These are phyloP conservation scores for Vulpes ferrilata DNA, from an alignment of 2,113 vertebrate species.

Conservation along the genomic window DNA sequence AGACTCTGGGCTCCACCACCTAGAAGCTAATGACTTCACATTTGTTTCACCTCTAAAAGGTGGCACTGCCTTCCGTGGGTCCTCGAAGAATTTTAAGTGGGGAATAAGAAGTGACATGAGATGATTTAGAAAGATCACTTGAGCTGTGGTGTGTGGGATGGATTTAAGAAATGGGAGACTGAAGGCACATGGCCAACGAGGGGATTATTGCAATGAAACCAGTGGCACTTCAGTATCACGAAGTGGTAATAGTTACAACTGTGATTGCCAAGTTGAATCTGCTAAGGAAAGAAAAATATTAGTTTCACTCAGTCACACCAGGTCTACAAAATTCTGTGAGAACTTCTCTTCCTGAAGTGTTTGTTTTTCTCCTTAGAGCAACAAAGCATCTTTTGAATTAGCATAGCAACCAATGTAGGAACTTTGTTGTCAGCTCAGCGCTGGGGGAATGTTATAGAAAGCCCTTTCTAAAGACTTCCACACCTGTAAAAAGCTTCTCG, in stretches of 20 bases:
- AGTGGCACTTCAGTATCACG: not conserved
- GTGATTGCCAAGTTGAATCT: not conserved
- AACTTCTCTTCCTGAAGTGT: constrained; percentile 52
- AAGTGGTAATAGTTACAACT: not conserved
- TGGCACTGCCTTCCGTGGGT: not conserved
- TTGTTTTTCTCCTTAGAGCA: constrained; percentile 74
- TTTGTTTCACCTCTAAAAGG: not conserved
- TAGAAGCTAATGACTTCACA: not conserved
- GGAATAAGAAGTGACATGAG: not conserved
- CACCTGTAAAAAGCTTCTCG: constrained; percentile 73
- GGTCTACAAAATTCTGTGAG: constrained; percentile 24
- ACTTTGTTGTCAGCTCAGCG: constrained; percentile 17
- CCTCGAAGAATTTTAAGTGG: constrained; percentile 24
- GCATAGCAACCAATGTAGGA: constrained; percentile 59
- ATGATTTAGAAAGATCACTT: not conserved
- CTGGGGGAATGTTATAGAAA: constrained; percentile 41
- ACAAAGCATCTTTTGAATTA: constrained; percentile 73
- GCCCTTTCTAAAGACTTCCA: constrained; percentile 64
- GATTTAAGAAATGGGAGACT: not conserved
- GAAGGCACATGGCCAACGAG: not conserved
- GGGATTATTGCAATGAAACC: not conserved
- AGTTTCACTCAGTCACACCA: not conserved
- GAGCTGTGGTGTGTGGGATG: not conserved
- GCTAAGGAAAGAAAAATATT: constrained; percentile 55
- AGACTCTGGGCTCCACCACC: not conserved